Evolutionary conservation across 2,888 invertebrate species (phyloP), one percentile per base, ranked within the genome.

Genomic region (Clepsis dumicolana): DNA sequence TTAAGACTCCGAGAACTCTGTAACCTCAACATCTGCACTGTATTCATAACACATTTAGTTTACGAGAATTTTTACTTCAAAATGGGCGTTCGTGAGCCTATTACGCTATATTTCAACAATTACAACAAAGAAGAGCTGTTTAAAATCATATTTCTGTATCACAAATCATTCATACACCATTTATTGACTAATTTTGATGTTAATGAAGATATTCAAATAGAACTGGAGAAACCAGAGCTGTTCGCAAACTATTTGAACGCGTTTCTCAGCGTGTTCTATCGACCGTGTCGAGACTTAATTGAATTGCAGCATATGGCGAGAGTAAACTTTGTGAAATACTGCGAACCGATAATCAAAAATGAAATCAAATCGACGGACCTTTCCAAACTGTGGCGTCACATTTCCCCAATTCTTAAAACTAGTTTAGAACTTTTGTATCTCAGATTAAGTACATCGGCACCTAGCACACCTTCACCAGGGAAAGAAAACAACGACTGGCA

Each of bases 261-360:
- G 56, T 96, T 98, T 83, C 91, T 98, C 4, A 96, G 97, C 74
- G 96, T 98, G 41, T 98, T 98, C 88, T 96, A 96, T 80, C 94
- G 96, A 78, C 96, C 96, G 29, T 98, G 98, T 87, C 94, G 98
- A 24, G 98, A 98, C 94, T 87, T 98, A 59, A 96, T 96, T 25
- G 98, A 98, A 88, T 93, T 98, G 64, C 94, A 95, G 72, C 95
- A 97, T 80, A 96, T 98, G 94, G 96, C 97, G n/a, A 94, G 95
- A 76, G 91, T 95, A 52, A 96, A 96, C 85, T 98, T 97, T 80
- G 82, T 93, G 0, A 96, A 96, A 81, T 98, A 98, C 82, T 94
- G 96, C 78, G 96, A 97, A 78, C 98, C 98, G 0, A 95, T 98
- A 21, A 86, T 96, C 52, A 94, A 90, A 64, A 95, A 95, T 48